Evolutionary conservation across 2,888 invertebrate genomes (phyloP), one percentile per base, ranked within the genome.

Genomic region (Sphaerophoria rueppellii): DNA sequence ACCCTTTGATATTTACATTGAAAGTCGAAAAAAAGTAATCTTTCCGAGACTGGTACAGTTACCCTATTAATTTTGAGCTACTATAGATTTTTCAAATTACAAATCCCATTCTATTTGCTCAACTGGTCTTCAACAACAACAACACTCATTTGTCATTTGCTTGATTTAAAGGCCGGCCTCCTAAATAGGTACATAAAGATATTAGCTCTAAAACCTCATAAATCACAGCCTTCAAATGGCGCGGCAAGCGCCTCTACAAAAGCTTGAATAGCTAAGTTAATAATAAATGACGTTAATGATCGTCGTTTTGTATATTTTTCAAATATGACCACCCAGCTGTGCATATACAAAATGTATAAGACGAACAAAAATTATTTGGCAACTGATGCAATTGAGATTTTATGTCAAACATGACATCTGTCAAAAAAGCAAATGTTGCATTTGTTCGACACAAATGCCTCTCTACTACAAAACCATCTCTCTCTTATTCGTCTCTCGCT

Each of bases 321-420:
- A 58, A 37, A 58, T 58, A 40, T 40, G 16, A 40, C 16, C 40
- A 58, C 16, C n/a, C 16, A 16, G 40, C 58, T 16, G 0, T 9
- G 40, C 9, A 40, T n/a, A n/a, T 40, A 4, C 16, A 16, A 11
- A 37, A 11, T 11, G 14, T n/a, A 35, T 14, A 57, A 14, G 4
- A n/a, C n/a, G 6, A 7, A 37, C n/a, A 57, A 35, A n/a, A 14
- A 57, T 7, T 57, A 14, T 57, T 57, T 37, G 55, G 55, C 55
- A 57, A 57, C 34, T 35, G 24, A 24, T 24, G 4, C n/a, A 37
- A 40, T 40, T 58, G 16, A 58, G 5, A 37, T 24, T 40, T 58
- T 34, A 61, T 61, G 61, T 34, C 61, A 61, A 34, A 46, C 46
- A 61, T 61, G 61, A 61, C 46, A 35, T 63, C 63, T 63, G 63